Evolutionary conservation across 1,140 invertebrate species (phyloP).

Genomic region (Eufriesea mexicana): DNA sequence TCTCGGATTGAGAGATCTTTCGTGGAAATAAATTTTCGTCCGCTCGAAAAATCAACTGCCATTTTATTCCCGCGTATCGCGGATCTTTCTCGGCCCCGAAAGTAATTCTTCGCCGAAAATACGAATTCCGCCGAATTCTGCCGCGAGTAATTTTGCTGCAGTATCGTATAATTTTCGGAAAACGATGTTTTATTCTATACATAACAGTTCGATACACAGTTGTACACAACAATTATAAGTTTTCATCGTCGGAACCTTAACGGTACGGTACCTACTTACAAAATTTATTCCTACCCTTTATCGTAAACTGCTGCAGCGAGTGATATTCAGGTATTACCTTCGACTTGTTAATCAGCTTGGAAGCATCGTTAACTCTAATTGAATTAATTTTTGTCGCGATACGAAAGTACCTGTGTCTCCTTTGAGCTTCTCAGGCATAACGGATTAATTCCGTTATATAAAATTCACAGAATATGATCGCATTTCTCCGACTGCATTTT

Average conservation of each 20-base stretch:
- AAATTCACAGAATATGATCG: conserved; percentile 2
- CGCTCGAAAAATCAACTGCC: too few relatives aligned
- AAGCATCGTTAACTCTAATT: background rate
- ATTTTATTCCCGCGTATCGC: too few relatives aligned
- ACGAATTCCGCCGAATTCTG: background rate
- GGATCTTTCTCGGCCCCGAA: too few relatives aligned
- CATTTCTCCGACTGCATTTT: background rate
- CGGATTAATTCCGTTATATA: background rate
- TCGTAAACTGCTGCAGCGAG: background rate
- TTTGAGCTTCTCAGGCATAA: background rate
- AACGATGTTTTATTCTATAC: conserved; percentile 1
- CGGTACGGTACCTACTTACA: background rate
- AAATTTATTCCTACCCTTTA: background rate
- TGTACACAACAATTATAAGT: background rate
- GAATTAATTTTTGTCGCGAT: background rate
- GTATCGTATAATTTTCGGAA: background rate
- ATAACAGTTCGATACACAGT: background rate
- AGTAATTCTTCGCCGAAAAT: too few relatives aligned
- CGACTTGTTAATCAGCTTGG: background rate
- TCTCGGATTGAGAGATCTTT: too few relatives aligned
- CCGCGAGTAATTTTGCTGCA: background rate
- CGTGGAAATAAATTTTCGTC: too few relatives aligned
- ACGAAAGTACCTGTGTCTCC: background rate
- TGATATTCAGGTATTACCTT: background rate
- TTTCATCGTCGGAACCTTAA: background rate